Evolutionary conservation across 2,113 vertebrate species (phyloP).

Genomic region (Melanerpes aurifrons): DNA sequence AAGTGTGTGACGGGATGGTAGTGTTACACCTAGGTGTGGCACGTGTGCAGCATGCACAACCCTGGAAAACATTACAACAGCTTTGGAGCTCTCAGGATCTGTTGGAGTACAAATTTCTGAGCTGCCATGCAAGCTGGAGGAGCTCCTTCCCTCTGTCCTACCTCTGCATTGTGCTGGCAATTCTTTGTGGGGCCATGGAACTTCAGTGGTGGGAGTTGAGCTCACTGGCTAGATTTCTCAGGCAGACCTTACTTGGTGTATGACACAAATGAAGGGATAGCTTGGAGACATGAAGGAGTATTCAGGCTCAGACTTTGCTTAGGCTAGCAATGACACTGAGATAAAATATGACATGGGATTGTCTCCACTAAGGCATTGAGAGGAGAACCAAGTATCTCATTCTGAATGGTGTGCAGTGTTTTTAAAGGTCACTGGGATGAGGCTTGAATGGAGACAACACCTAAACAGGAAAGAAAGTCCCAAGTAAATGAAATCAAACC

Average conservation of each 20-base stretch:
- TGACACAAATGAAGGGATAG: not conserved
- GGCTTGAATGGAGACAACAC: not conserved
- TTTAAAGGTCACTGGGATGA: not conserved
- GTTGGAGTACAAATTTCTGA: not conserved
- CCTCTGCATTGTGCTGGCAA: not conserved
- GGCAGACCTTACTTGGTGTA: not conserved
- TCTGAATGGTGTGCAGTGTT: fast-evolving
- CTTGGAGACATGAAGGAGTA: not conserved
- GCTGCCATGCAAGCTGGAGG: not conserved
- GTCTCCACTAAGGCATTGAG: not conserved
- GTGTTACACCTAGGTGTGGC: not conserved
- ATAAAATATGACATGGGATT: not conserved
- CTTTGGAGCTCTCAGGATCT: not conserved
- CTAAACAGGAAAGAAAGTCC: not conserved
- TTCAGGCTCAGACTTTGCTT: not conserved
- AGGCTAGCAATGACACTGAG: not conserved
- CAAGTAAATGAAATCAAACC: not conserved
- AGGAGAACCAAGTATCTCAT: not conserved
- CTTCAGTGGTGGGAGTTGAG: not conserved
- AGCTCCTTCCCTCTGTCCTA: not conserved
- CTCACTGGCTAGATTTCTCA: not conserved
- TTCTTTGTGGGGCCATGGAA: not conserved
- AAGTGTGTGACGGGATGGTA: not conserved
- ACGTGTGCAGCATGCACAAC: fast-evolving
- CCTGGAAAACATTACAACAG: not conserved